Base-by-base conservation (phyloP, 1,140 invertebrate species). In the Hylyphantes graminicola region DNA sequence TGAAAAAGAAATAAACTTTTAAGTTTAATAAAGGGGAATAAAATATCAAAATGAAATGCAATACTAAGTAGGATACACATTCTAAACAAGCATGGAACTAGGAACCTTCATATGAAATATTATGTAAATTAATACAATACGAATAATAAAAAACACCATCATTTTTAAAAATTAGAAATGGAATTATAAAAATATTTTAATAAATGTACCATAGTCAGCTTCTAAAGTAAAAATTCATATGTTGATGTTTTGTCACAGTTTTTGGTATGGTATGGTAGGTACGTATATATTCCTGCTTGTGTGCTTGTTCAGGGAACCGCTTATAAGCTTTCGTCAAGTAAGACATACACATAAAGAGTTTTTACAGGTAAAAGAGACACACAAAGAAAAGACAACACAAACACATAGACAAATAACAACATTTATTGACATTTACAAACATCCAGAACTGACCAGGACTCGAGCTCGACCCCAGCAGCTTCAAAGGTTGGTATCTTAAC, bases 1-100 rank as follows among this genome's bases (percentile, higher is more conserved):
- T 99, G 91, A 87, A 91, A 90, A 87, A 87, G 92, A 92, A 54
- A 64, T 59, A 7, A 50, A 13, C 21, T 51, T 19, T 51, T 4
- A 76, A 63, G 5, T 51, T 51, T 61, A 61, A 17, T 61, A 61
- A 61, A 15, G 57, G 12, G n/a, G 48, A 6, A 19, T 0, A 7
- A 61, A 12, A 35, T 35, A 35, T 35, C 35, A 35, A 35, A 35
- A 35, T 35, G 2, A 35, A 35, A 35, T 35, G 35, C 15, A 61
- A 61, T 6, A 17, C 8, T 61, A 61, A n/a, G 15, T 17, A 61
- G 15, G 7, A 61, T 15, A 15, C 17, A n/a, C 59, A 61, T 11
- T 61, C 17, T 61, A 17, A 61, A 61, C 17, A 61, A 61, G 15
- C 17, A n/a, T 65, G 12, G 12, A 4, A 10, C 12, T 65, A n/a